Conservation (phyloP, 2,888 invertebrate genomes). For the Ochropleura plecta region DNA sequence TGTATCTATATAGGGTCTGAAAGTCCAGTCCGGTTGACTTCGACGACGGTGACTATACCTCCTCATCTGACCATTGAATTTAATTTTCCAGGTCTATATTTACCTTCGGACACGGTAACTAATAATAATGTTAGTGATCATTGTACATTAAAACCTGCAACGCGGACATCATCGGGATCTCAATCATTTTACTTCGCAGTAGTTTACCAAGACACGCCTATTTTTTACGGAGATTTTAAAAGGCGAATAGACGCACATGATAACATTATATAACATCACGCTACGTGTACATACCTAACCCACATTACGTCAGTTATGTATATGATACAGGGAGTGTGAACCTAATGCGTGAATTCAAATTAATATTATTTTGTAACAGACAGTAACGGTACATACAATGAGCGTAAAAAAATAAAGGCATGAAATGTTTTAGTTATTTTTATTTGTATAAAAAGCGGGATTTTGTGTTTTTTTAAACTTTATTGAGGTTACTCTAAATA, state of each 20-base stretch:
- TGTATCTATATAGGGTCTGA: too few relatives aligned
- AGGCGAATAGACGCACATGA: neutral
- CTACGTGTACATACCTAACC: too few relatives aligned
- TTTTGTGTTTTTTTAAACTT: neutral
- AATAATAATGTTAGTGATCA: neutral
- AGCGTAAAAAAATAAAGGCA: neutral
- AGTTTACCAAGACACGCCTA: constrained; percentile 59
- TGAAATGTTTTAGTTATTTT: neutral
- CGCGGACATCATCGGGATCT: neutral
- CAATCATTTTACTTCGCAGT: constrained; percentile 60
- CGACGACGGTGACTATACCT: too few relatives aligned
- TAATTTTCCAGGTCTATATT: constrained; percentile 45
- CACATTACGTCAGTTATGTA: too few relatives aligned
- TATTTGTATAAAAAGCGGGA: neutral
- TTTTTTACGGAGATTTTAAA: constrained; percentile 58
- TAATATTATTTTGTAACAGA: neutral
- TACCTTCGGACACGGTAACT: constrained; percentile 6
- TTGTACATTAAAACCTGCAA: neutral
- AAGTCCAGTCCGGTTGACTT: too few relatives aligned
- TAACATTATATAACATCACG: neutral
- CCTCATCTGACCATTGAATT: neutral
- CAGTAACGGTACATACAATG: neutral
- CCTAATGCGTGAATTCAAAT: too few relatives aligned
- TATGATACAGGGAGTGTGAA: too few relatives aligned
- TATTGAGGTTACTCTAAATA: neutral